These are phyloP conservation scores for Pelosia muscerda DNA, from an alignment of 2,888 invertebrate species.

Conservation along the genomic window DNA sequence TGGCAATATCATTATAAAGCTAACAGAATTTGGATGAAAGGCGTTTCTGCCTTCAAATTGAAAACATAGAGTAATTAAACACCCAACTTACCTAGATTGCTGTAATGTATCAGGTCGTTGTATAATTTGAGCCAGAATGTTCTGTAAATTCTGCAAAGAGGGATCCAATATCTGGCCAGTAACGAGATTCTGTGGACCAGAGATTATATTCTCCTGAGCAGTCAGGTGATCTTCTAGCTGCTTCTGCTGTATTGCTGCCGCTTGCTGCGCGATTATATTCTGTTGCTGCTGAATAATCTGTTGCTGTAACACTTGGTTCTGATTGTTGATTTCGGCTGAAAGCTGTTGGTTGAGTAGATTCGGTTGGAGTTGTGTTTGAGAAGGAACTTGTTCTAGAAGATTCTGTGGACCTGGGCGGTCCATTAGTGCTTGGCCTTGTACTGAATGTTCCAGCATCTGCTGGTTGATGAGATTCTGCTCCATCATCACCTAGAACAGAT, in stretches of 20 bases:
- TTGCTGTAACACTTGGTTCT: conserved; percentile 85
- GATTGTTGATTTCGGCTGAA: conserved; percentile 74
- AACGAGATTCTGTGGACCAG: conserved; percentile 74
- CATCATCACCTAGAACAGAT: conserved; percentile 69
- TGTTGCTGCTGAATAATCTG: conserved; percentile 84
- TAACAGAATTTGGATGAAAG: too few relatives aligned
- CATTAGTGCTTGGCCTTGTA: conserved; percentile 71
- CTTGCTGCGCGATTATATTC: conserved; percentile 80
- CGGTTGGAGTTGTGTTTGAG: conserved; percentile 71
- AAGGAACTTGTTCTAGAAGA: conserved; percentile 63
- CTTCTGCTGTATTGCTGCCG: conserved; percentile 81
- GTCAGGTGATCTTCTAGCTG: conserved; percentile 77
- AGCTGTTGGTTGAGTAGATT: conserved; percentile 73
- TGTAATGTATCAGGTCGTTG: conserved; percentile 79
- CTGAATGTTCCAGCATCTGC: conserved; percentile 78
- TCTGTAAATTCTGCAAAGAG: conserved; percentile 82
- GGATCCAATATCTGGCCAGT: conserved; percentile 81
- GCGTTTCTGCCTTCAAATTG: background rate
- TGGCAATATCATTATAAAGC: too few relatives aligned
- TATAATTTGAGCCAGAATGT: conserved; percentile 80
- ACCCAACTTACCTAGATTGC: conserved; percentile 56
- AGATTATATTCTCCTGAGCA: conserved; percentile 72
- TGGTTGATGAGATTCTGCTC: conserved; percentile 82
- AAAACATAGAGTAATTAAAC: background rate
- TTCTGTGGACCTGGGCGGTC: conserved; percentile 73